Conservation (phyloP, 2,113 vertebrate genomes). For the Neopipo cinnamomea region DNA sequence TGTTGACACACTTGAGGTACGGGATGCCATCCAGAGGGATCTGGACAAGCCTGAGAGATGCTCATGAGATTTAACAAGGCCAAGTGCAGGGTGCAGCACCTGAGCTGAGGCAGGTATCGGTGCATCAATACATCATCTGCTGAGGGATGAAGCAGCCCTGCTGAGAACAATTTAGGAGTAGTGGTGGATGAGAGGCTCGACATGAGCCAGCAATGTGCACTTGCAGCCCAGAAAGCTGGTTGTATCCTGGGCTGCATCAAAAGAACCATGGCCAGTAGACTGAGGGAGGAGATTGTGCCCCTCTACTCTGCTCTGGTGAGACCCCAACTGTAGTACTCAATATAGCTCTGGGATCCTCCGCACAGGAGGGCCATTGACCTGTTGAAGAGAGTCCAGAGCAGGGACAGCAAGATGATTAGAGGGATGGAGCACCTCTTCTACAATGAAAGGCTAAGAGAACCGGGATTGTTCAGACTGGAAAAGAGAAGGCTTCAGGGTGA, state of each 20-base stretch:
- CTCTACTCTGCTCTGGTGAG: not conserved
- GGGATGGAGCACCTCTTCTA: not conserved
- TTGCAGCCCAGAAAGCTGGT: not conserved
- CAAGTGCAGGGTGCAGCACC: not conserved
- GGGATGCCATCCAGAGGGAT: not conserved
- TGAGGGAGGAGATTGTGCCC: not conserved
- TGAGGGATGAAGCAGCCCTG: not conserved
- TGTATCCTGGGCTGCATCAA: not conserved
- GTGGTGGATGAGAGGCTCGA: not conserved
- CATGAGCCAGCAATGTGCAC: not conserved
- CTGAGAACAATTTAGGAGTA: not conserved
- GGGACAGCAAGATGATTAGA: not conserved
- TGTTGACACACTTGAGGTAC: not conserved
- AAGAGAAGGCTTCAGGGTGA: not conserved
- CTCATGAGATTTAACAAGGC: not conserved
- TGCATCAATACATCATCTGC: not conserved
- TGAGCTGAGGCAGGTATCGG: not conserved
- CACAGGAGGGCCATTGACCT: not conserved
- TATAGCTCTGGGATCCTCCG: not conserved
- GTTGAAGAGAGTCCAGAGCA: not conserved
- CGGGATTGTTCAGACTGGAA: not conserved
- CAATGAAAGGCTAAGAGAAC: not conserved
- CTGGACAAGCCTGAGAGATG: not conserved
- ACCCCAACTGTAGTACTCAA: too few species aligned
- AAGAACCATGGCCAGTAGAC: not conserved